These are phyloP conservation scores for Strigamia transsilvanica DNA, from an alignment of 2,888 invertebrate genomes.

Conservation along the genomic window DNA sequence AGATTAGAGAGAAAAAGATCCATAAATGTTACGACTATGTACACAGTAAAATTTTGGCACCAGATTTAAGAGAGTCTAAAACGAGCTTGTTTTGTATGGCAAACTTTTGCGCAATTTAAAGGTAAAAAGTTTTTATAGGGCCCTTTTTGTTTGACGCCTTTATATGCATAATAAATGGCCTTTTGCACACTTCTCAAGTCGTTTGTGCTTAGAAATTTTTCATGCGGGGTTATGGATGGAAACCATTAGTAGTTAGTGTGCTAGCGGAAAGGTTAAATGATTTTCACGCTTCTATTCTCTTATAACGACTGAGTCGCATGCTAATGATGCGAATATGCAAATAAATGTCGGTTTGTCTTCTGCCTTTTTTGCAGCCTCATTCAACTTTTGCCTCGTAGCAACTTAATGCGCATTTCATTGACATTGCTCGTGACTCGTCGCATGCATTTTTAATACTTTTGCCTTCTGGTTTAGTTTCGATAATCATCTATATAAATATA, in stretches of 20 bases:
- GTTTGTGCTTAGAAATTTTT: constrained; percentile 3
- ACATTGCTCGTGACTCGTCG: constrained; percentile 23
- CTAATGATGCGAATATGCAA: constrained; percentile 47
- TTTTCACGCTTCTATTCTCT: constrained; percentile 48
- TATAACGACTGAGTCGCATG: constrained; percentile 41
- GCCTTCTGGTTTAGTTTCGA: constrained; percentile 26
- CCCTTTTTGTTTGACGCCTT: constrained; percentile 43
- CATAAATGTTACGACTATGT: constrained; percentile 24
- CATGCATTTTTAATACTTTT: constrained; percentile 25
- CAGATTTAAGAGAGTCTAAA: constrained; percentile 18
- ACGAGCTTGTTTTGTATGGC: constrained; percentile 27
- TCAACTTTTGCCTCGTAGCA: constrained; percentile 33
- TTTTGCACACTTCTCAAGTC: constrained; percentile 24
- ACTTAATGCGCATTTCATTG: constrained; percentile 27
- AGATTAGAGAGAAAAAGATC: constrained; percentile 5
- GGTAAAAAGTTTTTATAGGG: constrained; percentile 34
- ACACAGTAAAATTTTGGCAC: constrained; percentile 24
- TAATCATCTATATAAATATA: not conserved
- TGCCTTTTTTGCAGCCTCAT: not conserved
- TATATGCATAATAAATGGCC: constrained; percentile 37
- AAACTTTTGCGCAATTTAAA: constrained; percentile 25
- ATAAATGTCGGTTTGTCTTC: constrained; percentile 9
- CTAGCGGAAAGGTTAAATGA: constrained; percentile 36
- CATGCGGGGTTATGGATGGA: not conserved
- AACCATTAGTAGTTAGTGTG: constrained; percentile 43